A percentile compares a stretch with the other conserved stretches of the same genome.
These are phyloP conservation scores for Urocyon cinereoargenteus DNA, from an alignment of 2,797 vertebrate genomes.

Conservation along the genomic window DNA sequence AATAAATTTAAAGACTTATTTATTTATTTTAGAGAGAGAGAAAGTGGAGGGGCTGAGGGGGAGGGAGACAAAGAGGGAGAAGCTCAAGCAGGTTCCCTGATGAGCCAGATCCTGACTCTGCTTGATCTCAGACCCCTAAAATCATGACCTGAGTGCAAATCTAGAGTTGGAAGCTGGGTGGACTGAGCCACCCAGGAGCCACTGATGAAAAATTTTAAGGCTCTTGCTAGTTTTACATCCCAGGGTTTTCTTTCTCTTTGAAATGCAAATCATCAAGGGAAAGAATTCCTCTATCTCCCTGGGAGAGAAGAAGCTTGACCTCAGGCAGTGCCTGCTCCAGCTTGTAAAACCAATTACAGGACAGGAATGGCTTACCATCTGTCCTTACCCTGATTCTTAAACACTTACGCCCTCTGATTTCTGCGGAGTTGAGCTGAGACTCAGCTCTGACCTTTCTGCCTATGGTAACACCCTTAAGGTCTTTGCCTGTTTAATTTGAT, in stretches of 20 bases:
- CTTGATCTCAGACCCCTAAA: too few species aligned
- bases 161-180: too few species aligned
- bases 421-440: background rate
- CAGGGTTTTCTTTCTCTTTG: background rate
- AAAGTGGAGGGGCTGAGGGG: too few species aligned
- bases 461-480: background rate
- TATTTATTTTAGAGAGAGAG: too few species aligned
- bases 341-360: background rate
- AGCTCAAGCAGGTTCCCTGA: too few species aligned
- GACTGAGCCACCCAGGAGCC: too few species aligned
- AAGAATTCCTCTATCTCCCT: background rate
- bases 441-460: background rate
- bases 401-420: background rate
- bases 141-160: too few species aligned
- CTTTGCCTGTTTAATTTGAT: background rate
- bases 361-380: background rate
- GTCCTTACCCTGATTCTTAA: background rate
- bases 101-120: too few species aligned
- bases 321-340: background rate
- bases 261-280: background rate
- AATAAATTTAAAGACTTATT: too few species aligned
- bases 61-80: too few species aligned
- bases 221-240: background rate
- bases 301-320: background rate
- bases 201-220: too few species aligned